Evolutionary conservation across 2,113 vertebrate species (phyloP).

Genomic region (Seriola dumerili): DNA sequence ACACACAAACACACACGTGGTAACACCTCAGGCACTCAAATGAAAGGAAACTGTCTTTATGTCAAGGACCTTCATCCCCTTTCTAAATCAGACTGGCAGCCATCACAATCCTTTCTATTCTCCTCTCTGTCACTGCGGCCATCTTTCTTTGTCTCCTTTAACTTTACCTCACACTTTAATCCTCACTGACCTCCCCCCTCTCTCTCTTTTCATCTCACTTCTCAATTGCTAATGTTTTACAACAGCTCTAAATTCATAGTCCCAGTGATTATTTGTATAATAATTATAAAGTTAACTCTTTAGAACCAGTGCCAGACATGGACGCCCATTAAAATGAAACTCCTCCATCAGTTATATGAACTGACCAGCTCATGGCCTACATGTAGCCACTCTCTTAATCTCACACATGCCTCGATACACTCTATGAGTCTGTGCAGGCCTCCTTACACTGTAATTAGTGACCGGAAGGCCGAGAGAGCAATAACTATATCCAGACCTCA

Average conservation of each 20-base stretch:
- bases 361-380: neutral
- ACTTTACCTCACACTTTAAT: neutral
- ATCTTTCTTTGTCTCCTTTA: neutral
- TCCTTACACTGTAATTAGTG: conserved; percentile 62
- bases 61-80: neutral
- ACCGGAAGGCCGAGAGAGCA: conserved; percentile 48
- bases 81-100: conserved; percentile 32
- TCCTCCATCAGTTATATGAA: conserved; percentile 27
- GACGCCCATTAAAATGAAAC: conserved; percentile 43
- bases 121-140: neutral
- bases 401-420: conserved; percentile 31
- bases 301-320: conserved; percentile 10
- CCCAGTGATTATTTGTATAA: neutral
- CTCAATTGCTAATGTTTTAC: neutral
- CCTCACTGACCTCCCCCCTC: neutral
- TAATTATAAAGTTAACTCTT: conserved; percentile 7
- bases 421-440: conserved; percentile 30
- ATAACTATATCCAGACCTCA: conserved; percentile 61
- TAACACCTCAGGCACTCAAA: neutral
- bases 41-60: neutral
- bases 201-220: neutral
- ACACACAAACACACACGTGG: neutral
- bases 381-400: neutral
- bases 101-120: neutral
- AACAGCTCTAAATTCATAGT: neutral